Conservation (phyloP, 2,113 vertebrate species). For the Martes martes region DNA sequence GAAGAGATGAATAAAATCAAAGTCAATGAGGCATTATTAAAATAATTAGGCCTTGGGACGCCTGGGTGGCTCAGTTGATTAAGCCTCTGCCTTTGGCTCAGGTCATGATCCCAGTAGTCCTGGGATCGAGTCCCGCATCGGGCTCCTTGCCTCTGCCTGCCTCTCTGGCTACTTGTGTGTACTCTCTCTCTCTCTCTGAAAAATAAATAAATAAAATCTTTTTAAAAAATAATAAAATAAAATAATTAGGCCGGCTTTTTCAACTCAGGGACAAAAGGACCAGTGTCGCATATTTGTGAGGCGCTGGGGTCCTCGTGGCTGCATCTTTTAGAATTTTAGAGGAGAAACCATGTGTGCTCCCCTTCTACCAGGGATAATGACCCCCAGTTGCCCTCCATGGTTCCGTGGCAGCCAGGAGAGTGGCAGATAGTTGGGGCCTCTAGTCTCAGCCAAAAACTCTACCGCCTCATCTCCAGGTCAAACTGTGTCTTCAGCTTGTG, state of each 20-base stretch:
- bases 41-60: neutral
- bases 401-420: neutral
- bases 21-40: neutral
- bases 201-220: too few relatives aligned
- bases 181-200: too few relatives aligned
- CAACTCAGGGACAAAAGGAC: neutral
- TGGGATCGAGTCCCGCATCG: too few relatives aligned
- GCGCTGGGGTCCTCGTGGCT: neutral
- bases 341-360: neutral
- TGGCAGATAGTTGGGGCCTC: neutral
- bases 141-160: too few relatives aligned
- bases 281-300: neutral
- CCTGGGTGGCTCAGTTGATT: too few relatives aligned
- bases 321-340: neutral
- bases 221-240: too few relatives aligned
- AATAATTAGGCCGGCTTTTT: neutral
- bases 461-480: neutral
- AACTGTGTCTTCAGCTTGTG: neutral
- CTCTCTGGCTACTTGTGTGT: too few relatives aligned
- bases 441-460: neutral
- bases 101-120: too few relatives aligned
- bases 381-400: neutral
- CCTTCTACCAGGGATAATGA: neutral
- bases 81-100: too few relatives aligned
- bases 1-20: neutral